Conservation (phyloP, 2,113 vertebrate genomes). For the Pomatorhinus ruficollis region DNA sequence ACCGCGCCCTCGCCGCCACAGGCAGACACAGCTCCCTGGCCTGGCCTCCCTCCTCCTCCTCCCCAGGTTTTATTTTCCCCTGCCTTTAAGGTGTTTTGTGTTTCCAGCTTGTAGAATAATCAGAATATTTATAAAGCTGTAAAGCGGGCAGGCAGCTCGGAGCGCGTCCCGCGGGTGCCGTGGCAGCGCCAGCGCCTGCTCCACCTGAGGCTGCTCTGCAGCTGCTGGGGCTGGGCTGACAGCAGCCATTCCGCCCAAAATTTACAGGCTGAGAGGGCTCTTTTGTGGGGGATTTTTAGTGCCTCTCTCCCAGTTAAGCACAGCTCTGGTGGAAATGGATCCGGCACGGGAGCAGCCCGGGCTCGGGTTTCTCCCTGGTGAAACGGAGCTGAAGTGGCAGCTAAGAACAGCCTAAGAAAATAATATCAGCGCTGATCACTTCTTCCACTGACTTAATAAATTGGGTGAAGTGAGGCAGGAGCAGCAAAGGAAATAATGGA, state of each 20-base stretch:
- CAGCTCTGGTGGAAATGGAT: not conserved
- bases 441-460: slow-evolving; percentile 12
- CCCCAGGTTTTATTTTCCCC: not conserved
- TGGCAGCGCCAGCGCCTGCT: not conserved
- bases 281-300: not conserved
- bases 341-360: not conserved
- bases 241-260: not conserved
- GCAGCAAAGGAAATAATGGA: slow-evolving; percentile 2
- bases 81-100: not conserved
- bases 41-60: not conserved
- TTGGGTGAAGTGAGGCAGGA: slow-evolving; percentile 26
- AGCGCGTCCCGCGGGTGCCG: not conserved
- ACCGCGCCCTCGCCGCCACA: rapidly evolving
- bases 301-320: not conserved
- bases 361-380: not conserved
- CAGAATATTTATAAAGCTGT: not conserved
- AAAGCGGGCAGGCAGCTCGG: not conserved
- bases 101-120: not conserved
- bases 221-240: not conserved
- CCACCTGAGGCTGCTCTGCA: not conserved
- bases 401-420: slow-evolving; percentile 15
- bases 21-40: rapidly evolving
- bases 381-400: not conserved
- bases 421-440: not conserved
- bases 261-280: not conserved